These are phyloP conservation scores for Drosophila obscura DNA, from an alignment of 1,140 invertebrate genomes.

Conservation along the genomic window DNA sequence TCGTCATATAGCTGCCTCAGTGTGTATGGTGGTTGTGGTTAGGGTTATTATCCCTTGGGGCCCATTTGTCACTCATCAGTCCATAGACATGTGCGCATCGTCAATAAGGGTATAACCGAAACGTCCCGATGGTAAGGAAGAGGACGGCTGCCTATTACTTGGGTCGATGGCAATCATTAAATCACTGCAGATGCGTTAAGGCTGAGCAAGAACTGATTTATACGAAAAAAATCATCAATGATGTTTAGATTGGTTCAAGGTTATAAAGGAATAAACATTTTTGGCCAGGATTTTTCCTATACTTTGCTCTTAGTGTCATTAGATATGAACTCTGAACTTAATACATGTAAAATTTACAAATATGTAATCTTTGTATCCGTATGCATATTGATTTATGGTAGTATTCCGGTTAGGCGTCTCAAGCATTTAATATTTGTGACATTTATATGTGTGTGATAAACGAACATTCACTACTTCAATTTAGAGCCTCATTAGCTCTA, in stretches of 20 bases:
- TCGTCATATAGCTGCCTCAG: not conserved
- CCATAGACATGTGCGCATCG: conserved; percentile 53
- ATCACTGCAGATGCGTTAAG: conserved; percentile 51
- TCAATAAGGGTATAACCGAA: conserved; percentile 56
- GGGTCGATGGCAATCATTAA: conserved; percentile 60
- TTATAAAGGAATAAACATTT: conserved; percentile 22
- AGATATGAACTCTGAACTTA: too few relatives aligned
- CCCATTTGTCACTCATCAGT: conserved; percentile 65
- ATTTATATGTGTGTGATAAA: too few relatives aligned
- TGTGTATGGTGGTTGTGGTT: conserved; percentile 32
- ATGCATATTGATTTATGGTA: too few relatives aligned
- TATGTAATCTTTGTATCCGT: too few relatives aligned
- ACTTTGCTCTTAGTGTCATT: too few relatives aligned
- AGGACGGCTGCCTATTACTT: conserved; percentile 19
- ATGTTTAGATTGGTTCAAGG: conserved; percentile 35
- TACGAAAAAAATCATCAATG: conserved; percentile 9
- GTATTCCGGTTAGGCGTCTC: too few relatives aligned
- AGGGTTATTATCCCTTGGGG: conserved; percentile 71
- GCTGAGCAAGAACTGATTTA: not conserved
- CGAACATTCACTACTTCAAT: too few relatives aligned
- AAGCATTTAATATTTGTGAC: too few relatives aligned
- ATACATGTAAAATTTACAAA: too few relatives aligned
- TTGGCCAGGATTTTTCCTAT: not conserved
- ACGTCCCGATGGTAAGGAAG: conserved; percentile 2
- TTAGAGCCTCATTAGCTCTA: too few relatives aligned